phyloP scores from a whole-genome alignment of 2,113 vertebrate genomes.

The Catagonus wagneri region DNA sequence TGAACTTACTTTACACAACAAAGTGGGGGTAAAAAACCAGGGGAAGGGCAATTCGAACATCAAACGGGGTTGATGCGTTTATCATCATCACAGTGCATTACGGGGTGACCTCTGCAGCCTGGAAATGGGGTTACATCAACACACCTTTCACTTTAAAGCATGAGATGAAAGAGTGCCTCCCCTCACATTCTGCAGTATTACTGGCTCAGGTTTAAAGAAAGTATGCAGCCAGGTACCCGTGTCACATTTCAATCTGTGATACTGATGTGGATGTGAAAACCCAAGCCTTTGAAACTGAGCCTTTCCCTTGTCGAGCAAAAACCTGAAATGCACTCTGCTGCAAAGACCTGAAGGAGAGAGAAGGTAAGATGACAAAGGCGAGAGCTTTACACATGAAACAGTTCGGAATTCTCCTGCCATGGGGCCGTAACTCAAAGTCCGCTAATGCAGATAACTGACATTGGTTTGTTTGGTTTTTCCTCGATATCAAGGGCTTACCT shows the following conservation, averaged over 20 bases:
- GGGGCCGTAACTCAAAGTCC: slow-evolving; percentile 75
- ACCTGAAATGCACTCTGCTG: slow-evolving; percentile 74
- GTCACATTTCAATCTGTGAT: slow-evolving; percentile 86
- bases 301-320: slow-evolving; percentile 84
- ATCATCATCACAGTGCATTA: slow-evolving; percentile 82
- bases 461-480: slow-evolving; percentile 71
- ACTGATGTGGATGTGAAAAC: slow-evolving; percentile 85
- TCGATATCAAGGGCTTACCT: slow-evolving; percentile 46
- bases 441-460: slow-evolving; percentile 73
- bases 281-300: slow-evolving; percentile 90
- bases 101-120: slow-evolving; percentile 87
- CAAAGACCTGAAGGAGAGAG: slow-evolving; percentile 81
- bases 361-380: slow-evolving; percentile 85
- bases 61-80: slow-evolving; percentile 83
- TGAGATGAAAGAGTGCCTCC: slow-evolving; percentile 87
- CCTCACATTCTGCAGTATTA: slow-evolving; percentile 81
- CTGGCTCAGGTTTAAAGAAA: slow-evolving; percentile 91
- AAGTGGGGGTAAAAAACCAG: slow-evolving; percentile 33
- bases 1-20: slow-evolving; percentile 76
- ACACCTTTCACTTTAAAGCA: slow-evolving; percentile 87
- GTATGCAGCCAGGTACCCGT: slow-evolving; percentile 86
- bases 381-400: slow-evolving; percentile 64
- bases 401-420: slow-evolving; percentile 74
- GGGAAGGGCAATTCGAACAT: slow-evolving; percentile 69
- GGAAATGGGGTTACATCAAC: slow-evolving; percentile 90